phyloP scores from a whole-genome alignment of 1,140 invertebrate genomes.

The Polypedilum pembai region DNA sequence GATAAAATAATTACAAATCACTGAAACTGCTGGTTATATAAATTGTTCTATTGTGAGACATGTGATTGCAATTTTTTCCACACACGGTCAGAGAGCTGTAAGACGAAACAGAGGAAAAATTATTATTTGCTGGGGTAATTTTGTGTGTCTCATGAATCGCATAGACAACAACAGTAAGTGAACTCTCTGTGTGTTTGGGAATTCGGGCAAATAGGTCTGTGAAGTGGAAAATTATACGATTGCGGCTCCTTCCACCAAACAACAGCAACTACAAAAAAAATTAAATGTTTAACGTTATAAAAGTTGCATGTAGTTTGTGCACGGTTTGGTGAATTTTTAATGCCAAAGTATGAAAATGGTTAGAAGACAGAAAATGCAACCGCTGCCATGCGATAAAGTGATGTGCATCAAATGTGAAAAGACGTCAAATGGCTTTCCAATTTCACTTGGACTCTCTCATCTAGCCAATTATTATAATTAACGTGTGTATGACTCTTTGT shows the following conservation, averaged over 20 bases:
- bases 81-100: too few species aligned
- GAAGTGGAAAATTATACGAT: conserved; percentile 24
- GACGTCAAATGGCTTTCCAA: conserved; percentile 11
- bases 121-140: too few species aligned
- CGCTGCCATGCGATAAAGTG: neutral
- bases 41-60: conserved; percentile 7
- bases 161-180: too few species aligned
- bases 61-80: neutral
- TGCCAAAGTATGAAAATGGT: neutral
- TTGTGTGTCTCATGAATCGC: too few species aligned
- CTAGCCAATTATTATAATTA: conserved; percentile 5
- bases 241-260: neutral
- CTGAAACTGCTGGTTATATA: neutral
- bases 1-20: conserved; percentile 26
- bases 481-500: conserved; percentile 5
- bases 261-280: neutral
- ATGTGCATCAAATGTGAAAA: neutral
- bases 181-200: neutral
- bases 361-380: neutral
- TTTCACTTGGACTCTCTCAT: neutral
- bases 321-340: conserved; percentile 25
- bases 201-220: conserved; percentile 22
- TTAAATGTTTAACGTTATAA: neutral
- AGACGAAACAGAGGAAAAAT: too few species aligned
- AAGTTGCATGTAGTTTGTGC: conserved; percentile 9